Percentiles rank a stretch among this genome's conserved stretches.
Conservation (phyloP, 2,888 invertebrate genomes). For the Blastobasis lacticolella region DNA sequence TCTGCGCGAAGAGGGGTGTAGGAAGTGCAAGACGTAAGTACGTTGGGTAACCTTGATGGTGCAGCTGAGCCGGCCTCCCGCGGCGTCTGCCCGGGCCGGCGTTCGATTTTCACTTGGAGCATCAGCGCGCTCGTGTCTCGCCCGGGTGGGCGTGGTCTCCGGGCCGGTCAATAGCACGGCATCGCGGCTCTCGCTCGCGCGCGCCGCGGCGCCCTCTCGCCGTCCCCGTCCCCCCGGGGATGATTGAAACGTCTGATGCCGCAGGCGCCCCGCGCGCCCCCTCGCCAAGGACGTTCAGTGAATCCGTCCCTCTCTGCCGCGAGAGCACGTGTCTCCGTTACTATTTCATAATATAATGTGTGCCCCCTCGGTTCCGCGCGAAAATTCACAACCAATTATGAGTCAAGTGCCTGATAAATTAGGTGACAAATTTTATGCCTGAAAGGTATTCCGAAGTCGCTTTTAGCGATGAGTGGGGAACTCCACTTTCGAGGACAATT, state of each 20-base stretch:
- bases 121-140: slow-evolving; percentile 65
- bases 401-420: slow-evolving; percentile 70
- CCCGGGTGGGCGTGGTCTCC: slow-evolving; percentile 72
- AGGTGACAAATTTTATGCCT: slow-evolving; percentile 62
- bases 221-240: slow-evolving; percentile 61
- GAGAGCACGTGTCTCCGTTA: slow-evolving; percentile 72
- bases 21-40: slow-evolving; percentile 8
- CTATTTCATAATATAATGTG: slow-evolving; percentile 72
- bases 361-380: slow-evolving; percentile 67
- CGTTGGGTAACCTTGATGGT: slow-evolving; percentile 57
- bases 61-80: slow-evolving; percentile 44
- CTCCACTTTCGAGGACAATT: slow-evolving; percentile 55
- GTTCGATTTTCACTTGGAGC: slow-evolving; percentile 73
- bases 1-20: neutral
- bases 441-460: slow-evolving; percentile 57
- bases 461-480: slow-evolving; percentile 53
- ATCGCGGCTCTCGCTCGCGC: slow-evolving; percentile 49
- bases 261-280: slow-evolving; percentile 72
- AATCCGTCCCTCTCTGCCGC: slow-evolving; percentile 74
- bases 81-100: slow-evolving; percentile 70
- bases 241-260: slow-evolving; percentile 75
- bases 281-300: slow-evolving; percentile 73
- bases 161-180: slow-evolving; percentile 72
- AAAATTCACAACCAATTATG: slow-evolving; percentile 71
- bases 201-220: slow-evolving; percentile 20